phyloP scores from a whole-genome alignment of 30 jellyfish, hydroid and myxozoan genomes.

The Sanderia malayensis region DNA sequence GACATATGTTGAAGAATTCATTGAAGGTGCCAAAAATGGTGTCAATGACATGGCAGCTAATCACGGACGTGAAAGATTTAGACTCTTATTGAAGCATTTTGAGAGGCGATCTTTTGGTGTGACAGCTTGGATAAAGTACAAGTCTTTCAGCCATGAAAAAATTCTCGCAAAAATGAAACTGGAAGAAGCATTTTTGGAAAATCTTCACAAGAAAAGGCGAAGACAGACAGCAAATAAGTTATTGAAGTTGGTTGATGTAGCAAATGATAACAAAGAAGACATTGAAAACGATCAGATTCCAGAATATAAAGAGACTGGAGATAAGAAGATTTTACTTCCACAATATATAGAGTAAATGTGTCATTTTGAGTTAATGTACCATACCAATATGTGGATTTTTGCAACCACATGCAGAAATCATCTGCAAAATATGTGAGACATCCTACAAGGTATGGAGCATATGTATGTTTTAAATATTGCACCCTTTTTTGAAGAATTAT shows the following conservation, averaged over 20 bases:
- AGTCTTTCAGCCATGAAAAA: slow-evolving; percentile 10
- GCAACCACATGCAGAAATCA: too few relatives aligned
- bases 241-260: neutral
- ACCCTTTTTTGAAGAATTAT: too few relatives aligned
- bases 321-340: too few relatives aligned
- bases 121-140: slow-evolving; percentile 37
- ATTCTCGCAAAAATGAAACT: slow-evolving; percentile 21
- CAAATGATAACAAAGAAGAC: neutral
- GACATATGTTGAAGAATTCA: neutral
- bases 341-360: too few relatives aligned
- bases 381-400: too few relatives aligned
- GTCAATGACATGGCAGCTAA: slow-evolving; percentile 12
- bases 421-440: too few relatives aligned
- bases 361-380: too few relatives aligned
- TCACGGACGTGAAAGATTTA: slow-evolving; percentile 38
- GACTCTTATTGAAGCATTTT: slow-evolving; percentile 29
- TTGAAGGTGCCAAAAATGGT: neutral
- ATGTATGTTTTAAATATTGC: too few relatives aligned
- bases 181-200: slow-evolving; percentile 44
- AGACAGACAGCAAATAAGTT: neutral
- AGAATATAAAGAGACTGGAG: too few relatives aligned
- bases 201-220: slow-evolving; percentile 17
- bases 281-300: too few relatives aligned
- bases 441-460: too few relatives aligned
- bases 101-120: slow-evolving; percentile 24